Conservation (phyloP, 2,113 vertebrate genomes). For the Elgaria multicarinata region DNA sequence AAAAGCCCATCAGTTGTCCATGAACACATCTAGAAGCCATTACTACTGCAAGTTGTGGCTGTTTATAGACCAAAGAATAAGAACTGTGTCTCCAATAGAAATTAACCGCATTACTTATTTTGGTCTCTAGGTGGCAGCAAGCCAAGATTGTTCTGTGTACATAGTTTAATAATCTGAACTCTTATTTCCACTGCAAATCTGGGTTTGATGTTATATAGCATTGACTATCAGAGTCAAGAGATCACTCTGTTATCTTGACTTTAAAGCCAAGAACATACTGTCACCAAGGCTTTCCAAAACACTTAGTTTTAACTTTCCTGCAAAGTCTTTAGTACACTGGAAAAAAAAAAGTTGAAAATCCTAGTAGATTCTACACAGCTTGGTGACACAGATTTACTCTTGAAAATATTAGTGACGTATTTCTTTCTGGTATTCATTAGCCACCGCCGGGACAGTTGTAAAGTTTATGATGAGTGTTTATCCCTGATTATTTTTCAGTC, state of each 20-base stretch:
- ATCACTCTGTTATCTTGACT: slow-evolving; percentile 6
- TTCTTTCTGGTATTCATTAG: neutral
- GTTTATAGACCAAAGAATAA: neutral
- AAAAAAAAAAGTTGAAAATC: neutral
- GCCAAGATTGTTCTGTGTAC: slow-evolving; percentile 4
- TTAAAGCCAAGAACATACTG: neutral
- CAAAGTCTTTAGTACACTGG: neutral
- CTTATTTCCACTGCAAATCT: neutral
- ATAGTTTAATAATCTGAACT: neutral
- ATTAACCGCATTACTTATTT: slow-evolving; percentile 12
- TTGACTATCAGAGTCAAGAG: neutral
- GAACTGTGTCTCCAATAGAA: neutral
- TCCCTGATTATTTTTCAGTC: neutral
- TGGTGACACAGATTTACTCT: neutral
- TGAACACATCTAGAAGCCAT: neutral
- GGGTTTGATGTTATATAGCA: neutral
- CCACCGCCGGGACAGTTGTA: neutral
- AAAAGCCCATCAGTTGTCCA: neutral
- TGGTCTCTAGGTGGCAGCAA: slow-evolving; percentile 31
- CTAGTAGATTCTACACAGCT: neutral
- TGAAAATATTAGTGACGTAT: neutral
- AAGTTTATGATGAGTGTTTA: neutral
- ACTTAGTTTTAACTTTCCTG: neutral
- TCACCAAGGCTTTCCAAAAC: neutral
- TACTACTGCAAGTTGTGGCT: neutral